These are phyloP conservation scores for Oxyteleia sp. DNA, from an alignment of 2,888 invertebrate species.

Conservation along the genomic window DNA sequence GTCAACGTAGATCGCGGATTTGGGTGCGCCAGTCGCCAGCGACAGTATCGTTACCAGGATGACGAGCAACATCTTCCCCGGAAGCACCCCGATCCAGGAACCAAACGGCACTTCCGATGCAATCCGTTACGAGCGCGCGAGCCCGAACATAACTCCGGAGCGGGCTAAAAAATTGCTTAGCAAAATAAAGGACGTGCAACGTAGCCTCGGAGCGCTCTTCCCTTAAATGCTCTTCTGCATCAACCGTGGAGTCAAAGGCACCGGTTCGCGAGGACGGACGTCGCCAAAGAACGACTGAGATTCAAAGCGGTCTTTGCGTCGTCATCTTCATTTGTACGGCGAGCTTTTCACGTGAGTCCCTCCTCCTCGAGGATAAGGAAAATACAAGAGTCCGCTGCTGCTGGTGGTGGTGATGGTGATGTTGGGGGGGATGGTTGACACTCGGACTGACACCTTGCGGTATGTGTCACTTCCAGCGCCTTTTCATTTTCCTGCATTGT, in stretches of 20 bases:
- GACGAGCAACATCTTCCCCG: conserved; percentile 66
- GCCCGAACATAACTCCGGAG: conserved; percentile 12
- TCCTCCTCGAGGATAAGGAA: conserved; percentile 32
- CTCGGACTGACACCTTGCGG: conserved; percentile 48
- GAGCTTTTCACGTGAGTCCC: conserved; percentile 50
- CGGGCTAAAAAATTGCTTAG: too few species aligned
- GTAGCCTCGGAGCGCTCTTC: too few species aligned
- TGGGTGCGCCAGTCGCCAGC: conserved; percentile 66
- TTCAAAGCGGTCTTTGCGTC: conserved; percentile 30
- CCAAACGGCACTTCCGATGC: conserved; percentile 48
- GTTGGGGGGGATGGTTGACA: conserved; percentile 30
- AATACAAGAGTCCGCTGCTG: background rate
- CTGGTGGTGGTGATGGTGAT: too few species aligned
- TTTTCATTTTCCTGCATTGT: conserved; percentile 53
- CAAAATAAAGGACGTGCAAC: too few species aligned
- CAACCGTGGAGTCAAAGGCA: too few species aligned
- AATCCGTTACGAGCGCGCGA: conserved; percentile 25
- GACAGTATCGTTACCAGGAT: conserved; percentile 57
- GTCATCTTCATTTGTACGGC: conserved; percentile 50
- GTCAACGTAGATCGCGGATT: conserved; percentile 65
- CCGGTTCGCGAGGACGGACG: conserved; percentile 35
- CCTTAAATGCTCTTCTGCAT: too few species aligned
- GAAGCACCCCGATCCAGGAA: conserved; percentile 33
- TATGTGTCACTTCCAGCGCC: conserved; percentile 60
- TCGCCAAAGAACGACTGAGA: conserved; percentile 11